Evolutionary conservation across 1,140 invertebrate species (phyloP).

Genomic region (Drosophila trapezifrons): DNA sequence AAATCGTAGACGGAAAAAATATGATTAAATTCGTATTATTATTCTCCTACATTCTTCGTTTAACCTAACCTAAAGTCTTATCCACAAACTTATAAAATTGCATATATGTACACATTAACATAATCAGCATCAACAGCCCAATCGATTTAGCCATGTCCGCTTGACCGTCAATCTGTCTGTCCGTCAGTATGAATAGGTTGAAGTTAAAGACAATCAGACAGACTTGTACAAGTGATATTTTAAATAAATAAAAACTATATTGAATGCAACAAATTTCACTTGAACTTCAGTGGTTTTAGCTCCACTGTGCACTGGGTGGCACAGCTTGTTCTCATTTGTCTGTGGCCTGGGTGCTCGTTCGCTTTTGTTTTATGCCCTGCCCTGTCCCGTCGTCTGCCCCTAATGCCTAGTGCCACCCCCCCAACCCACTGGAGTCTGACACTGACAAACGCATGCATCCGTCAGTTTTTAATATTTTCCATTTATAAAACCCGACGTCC

Average conservation of each 20-base stretch:
- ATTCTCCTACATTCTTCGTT: too few relatives aligned
- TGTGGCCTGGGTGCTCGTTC: slow-evolving; percentile 34
- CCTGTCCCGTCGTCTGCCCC: slow-evolving; percentile 11
- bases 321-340: slow-evolving; percentile 63
- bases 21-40: too few relatives aligned
- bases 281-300: neutral
- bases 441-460: slow-evolving; percentile 61
- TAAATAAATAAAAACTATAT: neutral
- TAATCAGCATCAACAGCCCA: too few relatives aligned
- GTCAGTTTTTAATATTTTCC: slow-evolving; percentile 80
- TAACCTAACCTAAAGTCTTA: too few relatives aligned
- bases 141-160: too few relatives aligned
- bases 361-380: slow-evolving; percentile 45
- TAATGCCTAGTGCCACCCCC: neutral
- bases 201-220: too few relatives aligned
- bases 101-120: too few relatives aligned
- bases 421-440: slow-evolving; percentile 4
- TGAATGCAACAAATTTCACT: neutral
- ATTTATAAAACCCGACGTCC: slow-evolving; percentile 39
- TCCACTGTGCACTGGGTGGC: slow-evolving; percentile 44
- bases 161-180: too few relatives aligned
- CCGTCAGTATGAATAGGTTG: too few relatives aligned
- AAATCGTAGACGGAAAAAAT: too few relatives aligned
- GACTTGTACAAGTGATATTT: neutral
- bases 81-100: too few relatives aligned